Conservation (phyloP, 2,888 invertebrate genomes). For the Drosophila multiciliata region DNA sequence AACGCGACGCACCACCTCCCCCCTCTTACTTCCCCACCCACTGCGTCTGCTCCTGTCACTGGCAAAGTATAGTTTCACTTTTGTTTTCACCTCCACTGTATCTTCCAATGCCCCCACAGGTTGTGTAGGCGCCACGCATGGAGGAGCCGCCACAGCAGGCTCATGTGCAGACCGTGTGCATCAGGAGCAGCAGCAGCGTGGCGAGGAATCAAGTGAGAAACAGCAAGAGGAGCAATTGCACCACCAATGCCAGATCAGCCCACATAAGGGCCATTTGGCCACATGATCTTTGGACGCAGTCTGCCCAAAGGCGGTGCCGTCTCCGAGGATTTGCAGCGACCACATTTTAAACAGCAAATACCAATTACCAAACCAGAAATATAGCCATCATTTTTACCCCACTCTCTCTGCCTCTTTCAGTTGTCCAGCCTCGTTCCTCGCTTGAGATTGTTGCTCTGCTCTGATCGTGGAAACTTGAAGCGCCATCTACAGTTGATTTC, state of each 20-base stretch:
- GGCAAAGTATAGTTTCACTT: conserved; percentile 70
- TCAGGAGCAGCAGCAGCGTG: conserved; percentile 48
- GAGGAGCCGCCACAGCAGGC: conserved; percentile 34
- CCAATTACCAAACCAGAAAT: neutral
- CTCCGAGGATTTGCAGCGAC: conserved; percentile 86
- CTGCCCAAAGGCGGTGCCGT: conserved; percentile 85
- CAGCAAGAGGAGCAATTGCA: conserved; percentile 82
- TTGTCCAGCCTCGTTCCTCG: conserved; percentile 91
- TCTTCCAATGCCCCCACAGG: conserved; percentile 84
- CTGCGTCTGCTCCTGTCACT: neutral
- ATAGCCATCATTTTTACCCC: conserved; percentile 1
- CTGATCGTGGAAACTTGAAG: neutral
- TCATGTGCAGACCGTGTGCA: no score
- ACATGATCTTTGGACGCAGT: conserved; percentile 85
- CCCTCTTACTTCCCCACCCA: neutral
- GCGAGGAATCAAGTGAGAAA: conserved; percentile 56
- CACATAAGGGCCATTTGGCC: conserved; percentile 73
- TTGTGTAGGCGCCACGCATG: conserved; percentile 85
- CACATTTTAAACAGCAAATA: conserved; percentile 89
- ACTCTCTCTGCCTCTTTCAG: conserved; percentile 86
- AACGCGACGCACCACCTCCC: neutral
- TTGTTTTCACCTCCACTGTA: conserved; percentile 75
- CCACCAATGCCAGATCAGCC: conserved; percentile 84
- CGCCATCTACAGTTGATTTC: conserved; percentile 41
- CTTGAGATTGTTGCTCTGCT: conserved; percentile 88